Evolutionary conservation across 2,797 vertebrate species (phyloP).

Genomic region (Anas flavirostris): DNA sequence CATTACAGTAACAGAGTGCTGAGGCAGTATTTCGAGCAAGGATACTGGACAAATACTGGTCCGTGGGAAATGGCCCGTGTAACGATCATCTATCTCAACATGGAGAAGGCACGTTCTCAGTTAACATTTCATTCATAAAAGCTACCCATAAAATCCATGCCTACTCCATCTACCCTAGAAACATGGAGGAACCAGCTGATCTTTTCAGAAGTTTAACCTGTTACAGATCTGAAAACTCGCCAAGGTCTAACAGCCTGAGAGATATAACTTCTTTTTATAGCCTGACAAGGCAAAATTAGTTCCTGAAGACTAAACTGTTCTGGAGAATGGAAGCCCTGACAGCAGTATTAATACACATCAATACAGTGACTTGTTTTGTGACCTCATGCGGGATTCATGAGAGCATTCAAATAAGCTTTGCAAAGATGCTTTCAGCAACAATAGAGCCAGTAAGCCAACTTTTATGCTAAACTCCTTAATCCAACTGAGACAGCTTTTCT

Average conservation of each 20-base stretch:
- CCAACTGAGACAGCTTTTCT: not conserved
- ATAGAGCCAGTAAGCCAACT: not conserved
- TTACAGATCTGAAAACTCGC: not conserved
- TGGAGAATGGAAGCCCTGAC: not conserved
- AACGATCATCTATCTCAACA: not conserved
- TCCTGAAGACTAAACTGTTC: not conserved
- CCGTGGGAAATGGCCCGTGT: not conserved
- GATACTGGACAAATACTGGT: not conserved
- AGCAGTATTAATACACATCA: not conserved
- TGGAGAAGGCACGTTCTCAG: rapidly evolving
- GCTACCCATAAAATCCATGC: not conserved
- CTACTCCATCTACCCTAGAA: not conserved
- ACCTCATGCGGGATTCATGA: not conserved
- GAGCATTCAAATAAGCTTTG: not conserved
- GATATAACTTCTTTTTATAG: not conserved
- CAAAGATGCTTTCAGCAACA: not conserved
- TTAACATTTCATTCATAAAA: not conserved
- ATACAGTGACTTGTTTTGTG: not conserved
- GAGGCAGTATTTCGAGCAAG: not conserved
- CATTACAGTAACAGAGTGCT: not conserved
- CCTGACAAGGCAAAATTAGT: not conserved
- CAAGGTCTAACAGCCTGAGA: not conserved
- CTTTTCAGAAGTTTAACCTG: not conserved
- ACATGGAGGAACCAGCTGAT: not conserved
- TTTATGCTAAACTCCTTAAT: not conserved